Percentiles rank a stretch among this genome's conserved stretches.
Evolutionary conservation across 2,113 vertebrate genomes (phyloP).

Genomic region (Oophaga pumilio): DNA sequence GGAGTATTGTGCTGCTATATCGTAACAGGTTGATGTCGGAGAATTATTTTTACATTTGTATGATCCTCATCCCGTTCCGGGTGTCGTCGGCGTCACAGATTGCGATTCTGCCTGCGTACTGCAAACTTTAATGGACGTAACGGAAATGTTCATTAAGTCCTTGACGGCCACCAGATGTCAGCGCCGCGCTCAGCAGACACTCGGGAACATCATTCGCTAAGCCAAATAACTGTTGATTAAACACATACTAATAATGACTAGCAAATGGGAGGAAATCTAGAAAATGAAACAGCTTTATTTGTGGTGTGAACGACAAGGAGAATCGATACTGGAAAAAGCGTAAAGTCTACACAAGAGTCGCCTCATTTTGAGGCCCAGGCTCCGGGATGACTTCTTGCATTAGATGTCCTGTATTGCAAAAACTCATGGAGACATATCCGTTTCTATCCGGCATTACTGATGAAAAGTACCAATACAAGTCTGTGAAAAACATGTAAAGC

Average conservation of each 20-base stretch:
- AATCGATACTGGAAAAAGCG: conserved; percentile 9
- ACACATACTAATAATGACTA: conserved; percentile 39
- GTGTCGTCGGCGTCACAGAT: not conserved
- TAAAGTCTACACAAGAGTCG: not conserved
- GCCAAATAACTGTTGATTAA: conserved; percentile 47
- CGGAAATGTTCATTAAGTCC: conserved; percentile 1
- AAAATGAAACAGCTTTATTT: conserved; percentile 48
- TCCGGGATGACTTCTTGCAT: not conserved
- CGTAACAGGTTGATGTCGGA: no score
- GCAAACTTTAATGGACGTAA: not conserved
- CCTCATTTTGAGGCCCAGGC: not conserved
- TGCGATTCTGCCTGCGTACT: not conserved
- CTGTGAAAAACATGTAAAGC: no score
- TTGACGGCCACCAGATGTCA: conserved; percentile 43
- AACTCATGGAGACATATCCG: not conserved
- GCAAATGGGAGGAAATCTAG: conserved; percentile 38
- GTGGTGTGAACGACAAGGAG: not conserved
- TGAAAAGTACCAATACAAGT: no score
- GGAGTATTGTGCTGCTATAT: no score
- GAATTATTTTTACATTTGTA: not conserved
- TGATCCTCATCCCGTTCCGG: not conserved
- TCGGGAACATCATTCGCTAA: conserved; percentile 8
- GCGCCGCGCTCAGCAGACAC: not conserved
- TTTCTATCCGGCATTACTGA: no score
- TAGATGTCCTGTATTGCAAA: not conserved